Percentiles rank a stretch among this genome's conserved stretches.
Evolutionary conservation across 2,888 invertebrate species (phyloP).

Genomic region (Amblyjoppa proteus): DNA sequence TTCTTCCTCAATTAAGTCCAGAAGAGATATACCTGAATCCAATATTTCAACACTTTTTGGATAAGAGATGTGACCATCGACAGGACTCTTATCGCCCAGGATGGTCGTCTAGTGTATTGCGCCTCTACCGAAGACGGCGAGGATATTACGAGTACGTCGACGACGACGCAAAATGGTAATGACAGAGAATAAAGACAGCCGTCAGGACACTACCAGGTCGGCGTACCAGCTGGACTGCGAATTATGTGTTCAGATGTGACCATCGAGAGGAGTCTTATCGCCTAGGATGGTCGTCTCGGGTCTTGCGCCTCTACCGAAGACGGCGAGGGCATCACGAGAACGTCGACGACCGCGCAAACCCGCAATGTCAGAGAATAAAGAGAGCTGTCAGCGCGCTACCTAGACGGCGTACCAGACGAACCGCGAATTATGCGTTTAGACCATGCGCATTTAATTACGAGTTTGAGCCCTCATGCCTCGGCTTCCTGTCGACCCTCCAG

Average conservation of each 20-base stretch:
- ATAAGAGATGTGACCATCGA: neutral
- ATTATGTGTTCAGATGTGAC: conserved; percentile 66
- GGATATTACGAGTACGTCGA: conserved; percentile 8
- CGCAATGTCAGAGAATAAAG: conserved; percentile 16
- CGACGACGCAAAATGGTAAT: conserved; percentile 1
- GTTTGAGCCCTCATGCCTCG: conserved; percentile 63
- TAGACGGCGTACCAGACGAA: conserved; percentile 43
- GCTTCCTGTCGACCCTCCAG: conserved; percentile 48
- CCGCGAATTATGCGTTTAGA: conserved; percentile 68
- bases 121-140: neutral
- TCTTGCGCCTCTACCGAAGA: neutral
- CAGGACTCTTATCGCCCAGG: neutral
- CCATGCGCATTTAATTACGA: conserved; percentile 76
- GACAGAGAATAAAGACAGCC: conserved; percentile 17
- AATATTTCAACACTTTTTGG: neutral
- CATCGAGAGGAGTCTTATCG: neutral
- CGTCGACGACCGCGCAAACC: conserved; percentile 6
- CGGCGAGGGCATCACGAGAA: neutral
- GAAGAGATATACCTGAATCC: neutral
- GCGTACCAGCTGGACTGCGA: conserved; percentile 45
- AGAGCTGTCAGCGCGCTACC: conserved; percentile 8
- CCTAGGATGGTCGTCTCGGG: neutral
- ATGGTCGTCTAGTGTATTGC: neutral
- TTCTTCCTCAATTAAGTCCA: neutral
- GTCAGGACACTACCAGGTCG: conserved; percentile 6